These are phyloP conservation scores for Drosophila baimaii DNA, from an alignment of 1,140 invertebrate species.

Conservation along the genomic window DNA sequence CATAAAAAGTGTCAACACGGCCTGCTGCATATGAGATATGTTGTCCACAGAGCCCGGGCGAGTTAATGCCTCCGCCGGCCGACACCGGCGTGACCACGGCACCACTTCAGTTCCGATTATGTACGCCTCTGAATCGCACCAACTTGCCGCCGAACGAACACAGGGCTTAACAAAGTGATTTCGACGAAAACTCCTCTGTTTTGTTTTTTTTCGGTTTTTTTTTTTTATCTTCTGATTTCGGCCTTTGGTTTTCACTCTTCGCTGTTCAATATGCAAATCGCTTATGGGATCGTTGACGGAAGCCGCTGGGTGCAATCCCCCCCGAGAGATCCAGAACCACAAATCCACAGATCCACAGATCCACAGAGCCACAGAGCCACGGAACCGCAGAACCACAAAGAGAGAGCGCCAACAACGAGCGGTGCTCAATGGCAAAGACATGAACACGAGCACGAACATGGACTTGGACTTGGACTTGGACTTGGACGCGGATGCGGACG, in stretches of 20 bases:
- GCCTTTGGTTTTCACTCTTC: constrained; percentile 13
- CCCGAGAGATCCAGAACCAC: background rate
- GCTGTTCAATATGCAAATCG: constrained; percentile 69
- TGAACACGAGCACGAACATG: constrained; percentile 44
- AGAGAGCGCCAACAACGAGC: constrained; percentile 58
- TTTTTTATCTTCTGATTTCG: background rate
- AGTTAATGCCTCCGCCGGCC: background rate
- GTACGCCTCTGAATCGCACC: constrained; percentile 73
- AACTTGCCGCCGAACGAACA: constrained; percentile 54
- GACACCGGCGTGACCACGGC: constrained; percentile 45
- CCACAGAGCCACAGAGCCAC: background rate
- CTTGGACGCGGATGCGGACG: background rate
- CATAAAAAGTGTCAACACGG: constrained; percentile 81
- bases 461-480: background rate
- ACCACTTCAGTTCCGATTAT: constrained; percentile 79
- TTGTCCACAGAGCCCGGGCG: constrained; percentile 31
- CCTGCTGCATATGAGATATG: constrained; percentile 76
- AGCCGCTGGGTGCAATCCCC: constrained; percentile 58
- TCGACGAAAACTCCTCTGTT: constrained; percentile 37
- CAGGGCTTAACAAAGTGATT: constrained; percentile 75
- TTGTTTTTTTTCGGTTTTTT: background rate
- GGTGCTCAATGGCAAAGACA: constrained; percentile 55
- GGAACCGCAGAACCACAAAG: constrained; percentile 17
- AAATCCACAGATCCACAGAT: background rate
- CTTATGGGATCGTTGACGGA: constrained; percentile 70